Percentiles rank a stretch among this genome's conserved stretches.
Evolutionary conservation across 2,113 vertebrate species (phyloP).

Genomic region (Hydropotes inermis): DNA sequence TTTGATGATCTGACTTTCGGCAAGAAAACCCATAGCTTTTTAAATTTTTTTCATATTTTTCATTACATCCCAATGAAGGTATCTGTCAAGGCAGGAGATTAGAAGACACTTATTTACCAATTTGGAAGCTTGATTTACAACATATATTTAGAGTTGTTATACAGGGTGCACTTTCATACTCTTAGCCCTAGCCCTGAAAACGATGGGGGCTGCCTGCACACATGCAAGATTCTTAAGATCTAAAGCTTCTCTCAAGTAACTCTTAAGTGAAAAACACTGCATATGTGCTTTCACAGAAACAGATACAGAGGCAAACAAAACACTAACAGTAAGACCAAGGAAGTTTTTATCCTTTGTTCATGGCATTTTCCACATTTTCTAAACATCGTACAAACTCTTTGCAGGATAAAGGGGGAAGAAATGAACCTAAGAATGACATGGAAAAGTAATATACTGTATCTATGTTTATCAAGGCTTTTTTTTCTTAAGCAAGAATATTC

Average conservation of each 20-base stretch:
- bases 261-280: not conserved
- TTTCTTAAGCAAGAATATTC: not conserved
- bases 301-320: not conserved
- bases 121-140: not conserved
- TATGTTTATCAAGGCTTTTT: not conserved
- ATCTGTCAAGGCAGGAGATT: not conserved
- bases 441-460: not conserved
- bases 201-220: accelerated
- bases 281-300: not conserved
- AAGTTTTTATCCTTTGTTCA: not conserved
- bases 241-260: not conserved
- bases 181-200: not conserved
- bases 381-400: not conserved
- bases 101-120: not conserved
- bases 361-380: not conserved
- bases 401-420: not conserved
- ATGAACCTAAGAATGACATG: not conserved
- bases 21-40: not conserved
- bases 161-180: not conserved
- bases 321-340: not conserved
- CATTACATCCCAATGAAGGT: not conserved
- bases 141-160: not conserved
- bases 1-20: not conserved
- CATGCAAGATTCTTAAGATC: not conserved
- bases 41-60: not conserved